Percentiles rank a stretch among this genome's conserved stretches.
Evolutionary conservation across 2,797 vertebrate species (phyloP).

Genomic region (Myripristis murdjan): DNA sequence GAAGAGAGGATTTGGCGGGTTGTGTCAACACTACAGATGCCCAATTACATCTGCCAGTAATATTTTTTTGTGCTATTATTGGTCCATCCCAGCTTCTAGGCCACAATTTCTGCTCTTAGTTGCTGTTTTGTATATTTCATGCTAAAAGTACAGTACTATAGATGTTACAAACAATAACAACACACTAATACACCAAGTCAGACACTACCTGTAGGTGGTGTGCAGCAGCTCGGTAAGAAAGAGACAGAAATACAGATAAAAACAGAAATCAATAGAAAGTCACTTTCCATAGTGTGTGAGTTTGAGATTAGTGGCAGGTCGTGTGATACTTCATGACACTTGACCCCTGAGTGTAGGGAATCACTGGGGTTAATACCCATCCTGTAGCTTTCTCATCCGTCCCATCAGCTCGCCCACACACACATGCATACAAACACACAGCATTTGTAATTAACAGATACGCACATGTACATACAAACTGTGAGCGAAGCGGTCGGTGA

Average conservation of each 20-base stretch:
- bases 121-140: background rate
- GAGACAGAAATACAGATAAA: background rate
- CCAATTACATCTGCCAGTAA: background rate
- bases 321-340: conserved; percentile 19
- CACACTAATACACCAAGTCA: no score
- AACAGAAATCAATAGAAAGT: background rate
- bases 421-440: background rate
- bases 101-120: no score
- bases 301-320: background rate
- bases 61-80: background rate
- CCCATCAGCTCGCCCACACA: conserved; percentile 26
- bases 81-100: no score
- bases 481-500: background rate
- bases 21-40: background rate
- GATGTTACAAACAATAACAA: no score
- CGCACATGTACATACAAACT: no score
- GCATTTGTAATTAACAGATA: background rate
- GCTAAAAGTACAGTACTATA: background rate
- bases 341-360: conserved; percentile 4
- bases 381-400: conserved; percentile 46
- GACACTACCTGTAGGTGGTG: background rate
- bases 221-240: background rate
- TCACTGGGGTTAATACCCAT: conserved; percentile 36
- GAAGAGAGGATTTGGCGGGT: background rate
- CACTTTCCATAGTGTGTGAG: background rate